Evolutionary conservation across 2,888 invertebrate genomes (phyloP).

Genomic region (Ophonus ardosiacus): DNA sequence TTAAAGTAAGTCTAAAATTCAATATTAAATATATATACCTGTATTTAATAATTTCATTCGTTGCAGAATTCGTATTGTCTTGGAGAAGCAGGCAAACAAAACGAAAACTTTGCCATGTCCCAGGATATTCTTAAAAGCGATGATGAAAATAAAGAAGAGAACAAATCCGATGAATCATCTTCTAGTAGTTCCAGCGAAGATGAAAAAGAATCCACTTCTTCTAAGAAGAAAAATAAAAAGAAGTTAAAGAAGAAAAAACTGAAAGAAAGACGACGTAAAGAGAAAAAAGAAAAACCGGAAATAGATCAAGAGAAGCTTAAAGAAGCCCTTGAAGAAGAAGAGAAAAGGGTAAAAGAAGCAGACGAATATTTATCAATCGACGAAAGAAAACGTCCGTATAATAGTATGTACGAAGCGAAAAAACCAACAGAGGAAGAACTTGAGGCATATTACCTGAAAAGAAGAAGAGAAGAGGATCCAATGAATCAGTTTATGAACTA

Average conservation of each 20-base stretch:
- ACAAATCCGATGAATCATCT: conserved; percentile 70
- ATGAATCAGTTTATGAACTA: conserved; percentile 83
- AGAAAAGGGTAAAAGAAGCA: conserved; percentile 79
- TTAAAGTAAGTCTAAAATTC: conserved; percentile 79
- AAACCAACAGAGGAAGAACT: conserved; percentile 94
- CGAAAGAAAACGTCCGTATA: conserved; percentile 95
- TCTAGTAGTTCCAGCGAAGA: conserved; percentile 75
- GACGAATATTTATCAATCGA: conserved; percentile 84
- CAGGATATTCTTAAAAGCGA: conserved; percentile 66
- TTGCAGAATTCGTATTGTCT: conserved; percentile 90
- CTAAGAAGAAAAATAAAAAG: conserved; percentile 77
- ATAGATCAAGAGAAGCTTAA: conserved; percentile 81
- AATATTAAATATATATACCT: no score
- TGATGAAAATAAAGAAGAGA: conserved; percentile 66
- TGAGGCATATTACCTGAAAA: conserved; percentile 94
- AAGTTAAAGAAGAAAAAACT: conserved; percentile 74
- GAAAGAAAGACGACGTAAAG: conserved; percentile 74
- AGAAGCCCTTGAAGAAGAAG: conserved; percentile 83
- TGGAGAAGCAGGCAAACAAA: conserved; percentile 82
- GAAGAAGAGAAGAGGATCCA: conserved; percentile 92
- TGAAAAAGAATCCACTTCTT: conserved; percentile 69
- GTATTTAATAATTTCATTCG: conserved; percentile 65
- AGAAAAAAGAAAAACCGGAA: conserved; percentile 72
- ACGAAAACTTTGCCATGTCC: conserved; percentile 52
- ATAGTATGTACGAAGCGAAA: conserved; percentile 91